Base-by-base conservation (phyloP, 2,797 vertebrate species). In the Sebastes itinus region DNA sequence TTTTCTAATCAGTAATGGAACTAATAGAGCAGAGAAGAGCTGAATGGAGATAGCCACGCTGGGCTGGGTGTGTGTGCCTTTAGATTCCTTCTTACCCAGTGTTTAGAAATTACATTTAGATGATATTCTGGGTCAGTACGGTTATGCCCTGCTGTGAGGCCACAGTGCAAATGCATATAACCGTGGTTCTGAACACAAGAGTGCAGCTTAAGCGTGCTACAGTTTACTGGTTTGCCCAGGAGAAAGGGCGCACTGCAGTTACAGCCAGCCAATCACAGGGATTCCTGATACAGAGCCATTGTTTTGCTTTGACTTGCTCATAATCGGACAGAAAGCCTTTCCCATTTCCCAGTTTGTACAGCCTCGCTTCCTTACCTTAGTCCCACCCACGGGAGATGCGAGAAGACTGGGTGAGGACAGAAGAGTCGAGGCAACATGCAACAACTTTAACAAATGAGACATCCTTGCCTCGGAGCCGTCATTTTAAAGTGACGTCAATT, bases 1-100 rank as follows among this genome's bases (percentile, higher is more conserved):
- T 86, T 91, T 88, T 92, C 83, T 86, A 85, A 91, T 89, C 90
- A 90, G 83, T 78, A 85, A 82, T 77, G 67, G 75, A 74, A 42
- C 60, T 70, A 78, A 82, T 65, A 58, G 58, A 82, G 73, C 61
- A 68, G 35, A 66, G 61, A 61, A 55, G 54, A 42, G 59, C 74
- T 81, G 78, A 82, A 80, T 73, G 61, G 35, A 78, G 58, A 63
- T 14, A 28, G 38, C 52, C 32, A 32, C 10, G n/a, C 22, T 13
- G 7, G 16, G 22, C 64, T 77, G 52, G 23, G 55, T 72, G 33
- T 55, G 32, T 64, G 33, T 68, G 1, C 46, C 58, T 58, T 54
- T 22, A 70, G 9, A 76, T 52, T 54, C 27, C 23, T 63, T 63
- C 56, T 38, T 79, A 63, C 60, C 64, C 27, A 20, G 2, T 3